Conservation (phyloP, 1,140 invertebrate genomes). For the Hirudo medicinalis region DNA sequence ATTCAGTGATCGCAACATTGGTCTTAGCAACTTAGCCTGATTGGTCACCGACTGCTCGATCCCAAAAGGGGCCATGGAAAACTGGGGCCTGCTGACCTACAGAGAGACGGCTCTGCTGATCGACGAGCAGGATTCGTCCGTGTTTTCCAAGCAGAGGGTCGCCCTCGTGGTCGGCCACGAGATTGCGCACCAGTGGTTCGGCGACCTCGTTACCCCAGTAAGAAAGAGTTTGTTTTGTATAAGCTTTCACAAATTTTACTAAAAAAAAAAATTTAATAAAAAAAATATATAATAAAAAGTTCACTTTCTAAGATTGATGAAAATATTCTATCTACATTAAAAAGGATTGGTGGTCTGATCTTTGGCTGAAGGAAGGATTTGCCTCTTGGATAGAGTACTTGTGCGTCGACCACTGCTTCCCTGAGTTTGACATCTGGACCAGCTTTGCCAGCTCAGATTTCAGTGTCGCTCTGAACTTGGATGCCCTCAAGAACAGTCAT, state of each 20-base stretch:
- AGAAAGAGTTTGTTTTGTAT: constrained; percentile 34
- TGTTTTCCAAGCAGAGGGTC: constrained; percentile 66
- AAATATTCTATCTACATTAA: background rate
- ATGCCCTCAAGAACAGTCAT: constrained; percentile 41
- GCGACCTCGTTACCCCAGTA: constrained; percentile 61
- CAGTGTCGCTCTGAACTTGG: constrained; percentile 36
- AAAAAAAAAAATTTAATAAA: background rate
- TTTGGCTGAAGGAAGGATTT: constrained; percentile 43
- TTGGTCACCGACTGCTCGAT: too few species aligned
- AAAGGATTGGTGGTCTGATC: constrained; percentile 43
- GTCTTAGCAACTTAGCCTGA: too few species aligned
- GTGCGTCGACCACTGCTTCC: constrained; percentile 43
- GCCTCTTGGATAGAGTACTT: constrained; percentile 43
- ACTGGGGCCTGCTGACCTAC: constrained; percentile 28
- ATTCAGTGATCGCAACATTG: too few species aligned
- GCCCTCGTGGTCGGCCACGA: constrained; percentile 74
- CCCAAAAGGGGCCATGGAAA: constrained; percentile 42
- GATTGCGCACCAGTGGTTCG: constrained; percentile 55
- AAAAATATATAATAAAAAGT: too few species aligned
- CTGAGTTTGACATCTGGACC: constrained; percentile 46
- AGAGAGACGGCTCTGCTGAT: constrained; percentile 27
- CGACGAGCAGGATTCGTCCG: constrained; percentile 46
- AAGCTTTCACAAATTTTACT: background rate
- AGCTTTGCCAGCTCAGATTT: constrained; percentile 40
- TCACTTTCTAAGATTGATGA: background rate